phyloP scores from a whole-genome alignment of 1,140 invertebrate species.

The Coenobita brevimanus region DNA sequence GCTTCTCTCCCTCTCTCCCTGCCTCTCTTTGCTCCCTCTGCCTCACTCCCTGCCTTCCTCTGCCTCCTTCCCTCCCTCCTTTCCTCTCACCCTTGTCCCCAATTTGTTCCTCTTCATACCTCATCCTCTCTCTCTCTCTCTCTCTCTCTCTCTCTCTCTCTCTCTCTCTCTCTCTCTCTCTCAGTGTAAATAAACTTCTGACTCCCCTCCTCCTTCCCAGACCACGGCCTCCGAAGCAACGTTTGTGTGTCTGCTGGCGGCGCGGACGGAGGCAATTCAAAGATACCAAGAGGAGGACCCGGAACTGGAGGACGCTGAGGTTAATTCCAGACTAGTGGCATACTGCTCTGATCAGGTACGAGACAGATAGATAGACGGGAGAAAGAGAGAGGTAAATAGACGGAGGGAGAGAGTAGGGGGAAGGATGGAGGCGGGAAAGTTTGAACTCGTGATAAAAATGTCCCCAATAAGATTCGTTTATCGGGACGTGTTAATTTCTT shows the following conservation, averaged over 20 bases:
- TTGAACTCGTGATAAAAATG: no score
- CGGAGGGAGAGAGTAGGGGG: not conserved
- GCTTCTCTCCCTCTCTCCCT: not conserved
- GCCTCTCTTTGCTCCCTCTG: not conserved
- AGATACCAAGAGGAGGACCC: conserved; percentile 80
- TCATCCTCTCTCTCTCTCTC: not conserved
- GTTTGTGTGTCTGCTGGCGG: conserved; percentile 90
- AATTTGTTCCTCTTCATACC: no score
- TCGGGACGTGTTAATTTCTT: no score
- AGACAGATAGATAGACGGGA: not conserved
- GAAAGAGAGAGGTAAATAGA: not conserved
- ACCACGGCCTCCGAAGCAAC: conserved; percentile 95
- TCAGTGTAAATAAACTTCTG: not conserved
- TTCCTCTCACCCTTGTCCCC: not conserved
- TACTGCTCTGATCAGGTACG: conserved; percentile 90
- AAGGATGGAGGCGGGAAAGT: not conserved
- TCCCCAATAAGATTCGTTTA: no score
- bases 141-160: not conserved
- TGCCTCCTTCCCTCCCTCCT: not conserved
- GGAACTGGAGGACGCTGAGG: conserved; percentile 87
- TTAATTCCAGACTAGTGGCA: conserved; percentile 92
- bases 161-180: not conserved
- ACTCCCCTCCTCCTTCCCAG: conserved; percentile 71
- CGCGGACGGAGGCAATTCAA: conserved; percentile 87
- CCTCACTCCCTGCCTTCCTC: not conserved